Conservation (phyloP, 2,797 vertebrate genomes). For the Apogon hyalosoma region DNA sequence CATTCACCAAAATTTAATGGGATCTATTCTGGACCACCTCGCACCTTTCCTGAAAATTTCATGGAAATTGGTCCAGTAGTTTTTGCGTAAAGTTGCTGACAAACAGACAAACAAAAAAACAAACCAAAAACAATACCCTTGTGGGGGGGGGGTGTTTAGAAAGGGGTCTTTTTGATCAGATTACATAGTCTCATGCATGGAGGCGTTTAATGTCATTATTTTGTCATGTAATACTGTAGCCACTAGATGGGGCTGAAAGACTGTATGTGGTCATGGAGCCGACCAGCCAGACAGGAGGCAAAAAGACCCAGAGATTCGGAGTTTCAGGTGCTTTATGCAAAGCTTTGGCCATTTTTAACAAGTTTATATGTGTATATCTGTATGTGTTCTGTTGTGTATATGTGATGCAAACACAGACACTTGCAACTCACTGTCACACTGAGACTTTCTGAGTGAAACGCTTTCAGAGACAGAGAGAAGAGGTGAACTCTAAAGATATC, state of each 20-base stretch:
- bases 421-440: neutral
- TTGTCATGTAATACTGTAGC: slow-evolving; percentile 6
- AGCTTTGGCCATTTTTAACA: slow-evolving; percentile 10
- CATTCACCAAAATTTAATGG: no score
- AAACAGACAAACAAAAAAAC: no score
- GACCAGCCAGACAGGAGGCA: neutral
- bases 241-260: slow-evolving; percentile 78
- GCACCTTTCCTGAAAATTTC: no score
- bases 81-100: no score
- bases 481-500: neutral
- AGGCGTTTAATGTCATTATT: no score
- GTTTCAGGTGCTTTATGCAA: slow-evolving; percentile 10
- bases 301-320: neutral
- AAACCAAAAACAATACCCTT: no score
- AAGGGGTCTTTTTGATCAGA: no score
- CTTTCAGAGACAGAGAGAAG: slow-evolving; percentile 1
- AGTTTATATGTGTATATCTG: slow-evolving; percentile 7
- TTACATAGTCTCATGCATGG: no score
- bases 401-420: neutral
- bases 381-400: no score
- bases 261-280: slow-evolving; percentile 5
- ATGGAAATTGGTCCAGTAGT: no score
- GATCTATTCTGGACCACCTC: no score
- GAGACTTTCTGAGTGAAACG: slow-evolving; percentile 1
- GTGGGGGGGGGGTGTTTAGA: no score